phyloP scores from a whole-genome alignment of 2,797 vertebrate genomes.

The Thripadectes ignobilis region DNA sequence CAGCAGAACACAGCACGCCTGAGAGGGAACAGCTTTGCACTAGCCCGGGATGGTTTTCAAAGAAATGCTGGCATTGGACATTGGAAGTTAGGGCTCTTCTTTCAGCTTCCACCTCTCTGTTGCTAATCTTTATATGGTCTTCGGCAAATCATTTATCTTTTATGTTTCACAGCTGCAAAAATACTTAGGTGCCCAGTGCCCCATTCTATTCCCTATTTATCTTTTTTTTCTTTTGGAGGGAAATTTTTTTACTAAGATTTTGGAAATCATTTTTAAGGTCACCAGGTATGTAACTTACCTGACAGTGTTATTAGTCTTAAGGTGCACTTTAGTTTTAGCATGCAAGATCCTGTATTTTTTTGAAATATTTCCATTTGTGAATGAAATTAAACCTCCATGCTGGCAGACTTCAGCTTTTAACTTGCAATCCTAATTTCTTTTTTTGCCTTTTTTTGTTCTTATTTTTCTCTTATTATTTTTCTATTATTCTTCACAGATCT shows the following conservation, averaged over 20 bases:
- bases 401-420: not conserved
- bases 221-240: not conserved
- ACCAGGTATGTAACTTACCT: not conserved
- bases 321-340: not conserved
- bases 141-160: slow-evolving; percentile 11
- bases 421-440: not conserved
- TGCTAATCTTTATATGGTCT: not conserved
- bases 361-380: not conserved
- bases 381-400: not conserved
- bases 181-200: not conserved
- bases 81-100: not conserved
- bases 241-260: not conserved
- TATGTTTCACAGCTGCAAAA: not conserved
- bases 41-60: not conserved
- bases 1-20: slow-evolving; percentile 1
- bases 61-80: not conserved
- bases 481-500: not conserved
- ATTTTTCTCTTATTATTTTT: not conserved
- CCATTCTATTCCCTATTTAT: not conserved
- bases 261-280: not conserved
- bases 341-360: not conserved
- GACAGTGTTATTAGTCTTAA: not conserved
- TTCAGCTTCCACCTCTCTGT: not conserved
- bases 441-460: fast-evolving
- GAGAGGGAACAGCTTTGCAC: not conserved